Percentiles rank a stretch among this genome's conserved stretches.
phyloP scores from a whole-genome alignment of 2,888 invertebrate genomes.

The Mimachlamys varia region DNA sequence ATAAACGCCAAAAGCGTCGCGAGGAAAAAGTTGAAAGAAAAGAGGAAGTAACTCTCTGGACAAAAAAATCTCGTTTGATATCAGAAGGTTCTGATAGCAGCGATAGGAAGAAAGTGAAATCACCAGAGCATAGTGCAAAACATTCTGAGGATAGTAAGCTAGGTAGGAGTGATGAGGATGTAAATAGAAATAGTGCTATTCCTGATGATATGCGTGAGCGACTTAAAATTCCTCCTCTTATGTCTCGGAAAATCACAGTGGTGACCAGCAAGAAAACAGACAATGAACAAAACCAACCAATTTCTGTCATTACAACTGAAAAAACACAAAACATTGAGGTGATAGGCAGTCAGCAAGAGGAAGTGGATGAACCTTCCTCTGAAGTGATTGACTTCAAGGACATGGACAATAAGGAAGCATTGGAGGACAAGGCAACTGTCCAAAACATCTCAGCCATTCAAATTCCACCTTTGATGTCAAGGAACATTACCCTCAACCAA shows the following conservation, averaged over 20 bases:
- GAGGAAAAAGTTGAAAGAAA: slow-evolving; percentile 24
- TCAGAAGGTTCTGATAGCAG: neutral
- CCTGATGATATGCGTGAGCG: slow-evolving; percentile 37
- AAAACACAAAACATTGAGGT: slow-evolving; percentile 47
- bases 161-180: slow-evolving; percentile 39
- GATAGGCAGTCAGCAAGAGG: slow-evolving; percentile 41
- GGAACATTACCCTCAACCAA: slow-evolving; percentile 54
- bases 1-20: slow-evolving; percentile 20
- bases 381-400: slow-evolving; percentile 45
- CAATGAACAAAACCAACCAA: neutral
- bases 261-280: slow-evolving; percentile 11
- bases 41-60: neutral
- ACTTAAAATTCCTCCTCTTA: slow-evolving; percentile 7
- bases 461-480: slow-evolving; percentile 55
- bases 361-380: neutral
- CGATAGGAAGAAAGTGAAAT: neutral
- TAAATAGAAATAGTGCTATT: slow-evolving; percentile 42
- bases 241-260: neutral
- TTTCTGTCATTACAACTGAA: neutral
- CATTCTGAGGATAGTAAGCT: neutral
- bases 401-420: slow-evolving; percentile 53
- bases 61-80: neutral
- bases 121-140: slow-evolving; percentile 10
- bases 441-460: slow-evolving; percentile 57
- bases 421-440: slow-evolving; percentile 57